Conservation (phyloP, 2,888 invertebrate genomes). For the Noctua comes region DNA sequence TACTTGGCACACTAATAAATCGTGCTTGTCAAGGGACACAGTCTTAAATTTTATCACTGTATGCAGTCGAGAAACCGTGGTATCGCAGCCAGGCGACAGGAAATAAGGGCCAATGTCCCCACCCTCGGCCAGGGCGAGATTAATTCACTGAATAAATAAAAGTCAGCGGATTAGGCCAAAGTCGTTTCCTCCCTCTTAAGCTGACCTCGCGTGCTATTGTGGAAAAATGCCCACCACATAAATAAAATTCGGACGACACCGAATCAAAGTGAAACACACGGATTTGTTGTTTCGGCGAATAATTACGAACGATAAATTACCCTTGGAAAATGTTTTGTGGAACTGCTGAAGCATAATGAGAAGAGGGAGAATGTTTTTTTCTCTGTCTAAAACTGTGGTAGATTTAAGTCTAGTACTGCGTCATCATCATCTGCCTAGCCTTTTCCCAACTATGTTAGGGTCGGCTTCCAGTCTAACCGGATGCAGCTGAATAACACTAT, state of each 20-base stretch:
- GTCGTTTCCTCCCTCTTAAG: slow-evolving; percentile 89
- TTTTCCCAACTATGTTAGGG: too few relatives aligned
- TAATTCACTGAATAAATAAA: slow-evolving; percentile 91
- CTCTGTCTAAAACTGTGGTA: slow-evolving; percentile 21
- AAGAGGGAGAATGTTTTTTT: slow-evolving; percentile 15
- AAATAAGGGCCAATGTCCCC: slow-evolving; percentile 85
- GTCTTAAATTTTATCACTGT: slow-evolving; percentile 79
- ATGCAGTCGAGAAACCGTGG: slow-evolving; percentile 82
- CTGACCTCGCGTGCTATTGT: slow-evolving; percentile 90
- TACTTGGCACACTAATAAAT: slow-evolving; percentile 77
- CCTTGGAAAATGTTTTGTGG: slow-evolving; percentile 38
- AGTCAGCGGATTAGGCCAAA: slow-evolving; percentile 90
- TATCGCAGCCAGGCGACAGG: slow-evolving; percentile 79
- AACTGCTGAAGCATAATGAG: slow-evolving; percentile 31
- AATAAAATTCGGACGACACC: slow-evolving; percentile 84
- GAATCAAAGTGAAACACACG: slow-evolving; percentile 83
- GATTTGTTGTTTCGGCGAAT: slow-evolving; percentile 70
- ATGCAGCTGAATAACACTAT: too few relatives aligned
- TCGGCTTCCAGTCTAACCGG: too few relatives aligned
- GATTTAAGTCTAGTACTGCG: too few relatives aligned
- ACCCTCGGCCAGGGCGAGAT: slow-evolving; percentile 84
- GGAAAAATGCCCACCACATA: slow-evolving; percentile 88
- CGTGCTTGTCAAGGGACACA: slow-evolving; percentile 75
- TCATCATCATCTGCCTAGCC: too few relatives aligned
- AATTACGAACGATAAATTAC: slow-evolving; percentile 65